These are phyloP conservation scores for Temnopleurus reevesii DNA, from an alignment of 53 echinoderm and acorn worm genomes.

Conservation along the genomic window DNA sequence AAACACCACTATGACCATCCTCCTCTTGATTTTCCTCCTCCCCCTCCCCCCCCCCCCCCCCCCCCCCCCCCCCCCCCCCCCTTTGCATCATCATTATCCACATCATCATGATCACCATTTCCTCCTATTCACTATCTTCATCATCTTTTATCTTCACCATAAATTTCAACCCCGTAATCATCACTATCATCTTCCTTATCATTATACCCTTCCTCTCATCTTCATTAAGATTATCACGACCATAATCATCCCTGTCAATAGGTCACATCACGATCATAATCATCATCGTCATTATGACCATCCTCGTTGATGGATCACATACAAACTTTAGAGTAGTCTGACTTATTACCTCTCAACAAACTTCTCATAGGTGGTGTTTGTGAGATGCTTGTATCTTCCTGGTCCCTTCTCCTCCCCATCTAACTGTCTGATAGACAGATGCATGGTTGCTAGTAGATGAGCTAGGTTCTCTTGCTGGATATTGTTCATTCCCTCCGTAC, in stretches of 20 bases:
- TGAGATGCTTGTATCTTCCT: conserved; percentile 87
- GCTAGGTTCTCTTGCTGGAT: conserved; percentile 97
- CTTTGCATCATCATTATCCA: too few species aligned
- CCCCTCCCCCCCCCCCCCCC: too few species aligned
- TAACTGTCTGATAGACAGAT: conserved; percentile 89
- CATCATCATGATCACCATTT: too few species aligned
- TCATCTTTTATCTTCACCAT: conserved; percentile 22
- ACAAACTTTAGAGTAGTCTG: too few species aligned
- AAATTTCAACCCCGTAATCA: neutral
- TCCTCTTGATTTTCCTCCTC: too few species aligned
- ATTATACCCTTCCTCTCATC: too few species aligned
- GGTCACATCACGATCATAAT: neutral
- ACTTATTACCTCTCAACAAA: conserved; percentile 92
- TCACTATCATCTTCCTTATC: neutral
- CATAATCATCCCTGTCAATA: neutral
- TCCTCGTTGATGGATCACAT: neutral
- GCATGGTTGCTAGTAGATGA: conserved; percentile 94
- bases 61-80: too few species aligned
- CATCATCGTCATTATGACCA: neutral
- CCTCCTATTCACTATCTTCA: neutral
- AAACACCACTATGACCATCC: too few species aligned
- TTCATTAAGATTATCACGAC: conserved; percentile 24
- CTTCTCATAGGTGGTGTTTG: conserved; percentile 94
- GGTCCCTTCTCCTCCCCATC: conserved; percentile 91
- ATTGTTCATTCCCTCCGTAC: conserved; percentile 65